Evolutionary conservation across 2,113 vertebrate genomes (phyloP), one percentile per base, ranked within the genome.

Genomic region (Ascaphus truei): DNA sequence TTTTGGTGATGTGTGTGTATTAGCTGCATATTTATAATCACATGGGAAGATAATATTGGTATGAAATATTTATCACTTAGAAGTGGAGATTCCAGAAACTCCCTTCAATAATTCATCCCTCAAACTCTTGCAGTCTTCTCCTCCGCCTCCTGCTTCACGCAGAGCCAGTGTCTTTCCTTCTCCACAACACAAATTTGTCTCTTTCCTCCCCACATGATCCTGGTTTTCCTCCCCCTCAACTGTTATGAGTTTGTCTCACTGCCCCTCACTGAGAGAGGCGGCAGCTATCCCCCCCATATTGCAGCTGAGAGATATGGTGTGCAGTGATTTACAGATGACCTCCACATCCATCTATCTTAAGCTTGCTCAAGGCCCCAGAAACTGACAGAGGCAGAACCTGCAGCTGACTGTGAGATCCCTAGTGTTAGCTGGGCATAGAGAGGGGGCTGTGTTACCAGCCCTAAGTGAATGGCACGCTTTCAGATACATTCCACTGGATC

Each of bases 61-160:
- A 61, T 71, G 56, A 61, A 71, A 71, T 71, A 71, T 71, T 71
- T 52, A 71, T 71, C 23, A 71, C 67, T 30, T 41, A 52, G 56
- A 71, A 71, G 61, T 71, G 45, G 67, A 61, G 57, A 71, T 71
- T 71, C 67, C 67, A 71, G 57, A 71, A 71, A 71, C 55, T 71
- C 55, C 55, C 57, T 71, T 71, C 55, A 71, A 71, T 71, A 61
- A 71, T 71, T 71, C 45, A 71, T 71, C 25, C 16, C 50, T 52
- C 30, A 41, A 37, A 71, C 20, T 61, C 36, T 61, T 41, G 45
- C 52, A 22, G 16, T 22, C n/a, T 47, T 22, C 43, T 47, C 5
- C 16, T 47, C 6, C n/a, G n/a, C n/a, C n/a, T n/a, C n/a, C n/a
- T n/a, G n/a, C n/a, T n/a, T n/a, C n/a, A n/a, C n/a, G n/a, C n/a